Evolutionary conservation across 2,113 vertebrate species (phyloP), one percentile per base, ranked within the genome.

Genomic region (Amblyopsis rosae): DNA sequence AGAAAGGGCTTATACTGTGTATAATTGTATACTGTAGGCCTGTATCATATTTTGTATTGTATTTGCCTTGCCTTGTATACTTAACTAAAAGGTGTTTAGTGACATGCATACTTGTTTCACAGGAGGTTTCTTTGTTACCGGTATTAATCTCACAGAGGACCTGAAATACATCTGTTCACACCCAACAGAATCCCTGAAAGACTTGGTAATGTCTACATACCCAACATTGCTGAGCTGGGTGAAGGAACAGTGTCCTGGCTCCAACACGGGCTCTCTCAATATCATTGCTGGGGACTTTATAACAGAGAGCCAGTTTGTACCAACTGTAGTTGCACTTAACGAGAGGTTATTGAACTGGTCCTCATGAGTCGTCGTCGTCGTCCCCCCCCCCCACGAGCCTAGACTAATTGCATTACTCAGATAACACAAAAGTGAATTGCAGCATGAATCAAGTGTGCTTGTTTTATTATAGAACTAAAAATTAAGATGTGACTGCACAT

Each of bases 221-320:
- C 91, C 93, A 0, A 64, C 46, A 0, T 82, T 94, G 85, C 87
- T 93, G 3, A 9, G 76, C 56, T 94, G 93, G 93, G 86, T 94
- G 0, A 70, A 67, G 57, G 84, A 86, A 54, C 92, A 93, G 82
- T 84, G 54, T 0, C 92, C 93, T 0, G 93, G 93, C 47, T 67
- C 84, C 35, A 58, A 11, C 9, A 49, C 47, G 0, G 81, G 71
- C 51, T 90, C 87, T 1, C 77, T 94, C 57, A 94, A 94, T 57
- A 94, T 94, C 69, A 93, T 94, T 3, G 93, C 93, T 0, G 93
- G 87, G 1, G 93, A 94, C 84, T 94, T 94, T 49, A 79, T 93
- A 79, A 81, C 85, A 0, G 93, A 93, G 82, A 88, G 91, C 71
- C 69, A 66, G 8, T 91, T 94, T 35, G 84, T 85, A 10, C 88